phyloP scores from a whole-genome alignment of 2,113 vertebrate species.

The Otis tarda region DNA sequence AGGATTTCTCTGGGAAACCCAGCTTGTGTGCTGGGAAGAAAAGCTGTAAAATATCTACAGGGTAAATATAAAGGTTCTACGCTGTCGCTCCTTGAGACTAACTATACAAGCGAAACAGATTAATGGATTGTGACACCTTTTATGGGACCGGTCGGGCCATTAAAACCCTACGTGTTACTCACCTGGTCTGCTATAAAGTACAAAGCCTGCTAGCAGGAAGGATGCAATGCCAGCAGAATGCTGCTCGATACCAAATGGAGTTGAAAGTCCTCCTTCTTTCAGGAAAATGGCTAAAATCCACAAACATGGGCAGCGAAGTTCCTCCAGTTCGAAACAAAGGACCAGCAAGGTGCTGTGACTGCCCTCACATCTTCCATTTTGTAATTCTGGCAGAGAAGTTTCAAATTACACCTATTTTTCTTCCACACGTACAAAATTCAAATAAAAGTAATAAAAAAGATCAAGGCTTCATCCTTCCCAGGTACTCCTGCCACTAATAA shows the following conservation, averaged over 20 bases:
- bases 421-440: not conserved
- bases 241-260: not conserved
- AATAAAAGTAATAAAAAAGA: not conserved
- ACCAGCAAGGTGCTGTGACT: rapidly evolving
- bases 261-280: not conserved
- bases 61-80: not conserved
- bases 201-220: not conserved
- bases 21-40: not conserved
- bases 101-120: not conserved
- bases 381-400: not conserved
- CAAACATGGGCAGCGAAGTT: not conserved
- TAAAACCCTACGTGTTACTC: not conserved
- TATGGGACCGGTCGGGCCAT: not conserved
- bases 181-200: not conserved
- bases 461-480: not conserved
- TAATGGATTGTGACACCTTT: not conserved
- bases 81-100: not conserved
- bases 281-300: not conserved
- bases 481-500: no score
- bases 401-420: not conserved
- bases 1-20: no score
- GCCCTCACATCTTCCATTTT: not conserved
- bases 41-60: not conserved
- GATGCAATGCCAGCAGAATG: not conserved
- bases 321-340: rapidly evolving